Evolutionary conservation across 2,113 vertebrate species (phyloP).

Genomic region (Bothrops jararaca): DNA sequence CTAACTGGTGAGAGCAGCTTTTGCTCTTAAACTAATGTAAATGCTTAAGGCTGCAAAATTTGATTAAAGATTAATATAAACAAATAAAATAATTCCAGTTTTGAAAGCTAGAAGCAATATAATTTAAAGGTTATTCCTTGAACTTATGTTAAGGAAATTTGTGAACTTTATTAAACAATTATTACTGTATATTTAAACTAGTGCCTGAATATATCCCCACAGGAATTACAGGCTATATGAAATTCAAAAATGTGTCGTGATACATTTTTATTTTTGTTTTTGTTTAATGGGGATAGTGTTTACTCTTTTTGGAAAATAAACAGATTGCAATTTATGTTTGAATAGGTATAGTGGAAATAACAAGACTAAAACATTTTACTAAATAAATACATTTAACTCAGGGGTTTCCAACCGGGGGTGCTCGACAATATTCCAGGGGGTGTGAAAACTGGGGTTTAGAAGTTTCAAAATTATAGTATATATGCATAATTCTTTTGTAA

Average conservation of each 20-base stretch:
- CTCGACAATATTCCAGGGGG: too few species aligned
- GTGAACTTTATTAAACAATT: constrained; percentile 16
- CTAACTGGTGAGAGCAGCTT: constrained; percentile 27
- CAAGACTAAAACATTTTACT: background rate
- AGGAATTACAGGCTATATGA: background rate
- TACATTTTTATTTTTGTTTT: background rate
- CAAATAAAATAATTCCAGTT: constrained; percentile 38
- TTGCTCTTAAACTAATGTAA: constrained; percentile 44
- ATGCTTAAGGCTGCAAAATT: constrained; percentile 23
- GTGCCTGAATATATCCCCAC: background rate
- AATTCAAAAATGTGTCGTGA: background rate
- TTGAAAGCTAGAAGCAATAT: constrained; percentile 16
- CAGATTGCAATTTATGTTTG: background rate
- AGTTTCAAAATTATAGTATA: too few species aligned
- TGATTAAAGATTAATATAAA: constrained; percentile 40
- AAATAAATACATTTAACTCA: background rate
- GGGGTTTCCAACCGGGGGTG: too few species aligned
- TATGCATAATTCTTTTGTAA: too few species aligned
- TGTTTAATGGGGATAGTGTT: background rate
- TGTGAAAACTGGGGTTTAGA: too few species aligned
- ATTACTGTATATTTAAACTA: constrained; percentile 1
- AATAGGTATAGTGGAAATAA: background rate
- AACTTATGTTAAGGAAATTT: background rate
- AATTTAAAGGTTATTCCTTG: constrained; percentile 22
- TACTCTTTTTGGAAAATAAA: background rate